Evolutionary conservation across 1,140 invertebrate genomes (phyloP).

Genomic region (Cecropterus lyciades): DNA sequence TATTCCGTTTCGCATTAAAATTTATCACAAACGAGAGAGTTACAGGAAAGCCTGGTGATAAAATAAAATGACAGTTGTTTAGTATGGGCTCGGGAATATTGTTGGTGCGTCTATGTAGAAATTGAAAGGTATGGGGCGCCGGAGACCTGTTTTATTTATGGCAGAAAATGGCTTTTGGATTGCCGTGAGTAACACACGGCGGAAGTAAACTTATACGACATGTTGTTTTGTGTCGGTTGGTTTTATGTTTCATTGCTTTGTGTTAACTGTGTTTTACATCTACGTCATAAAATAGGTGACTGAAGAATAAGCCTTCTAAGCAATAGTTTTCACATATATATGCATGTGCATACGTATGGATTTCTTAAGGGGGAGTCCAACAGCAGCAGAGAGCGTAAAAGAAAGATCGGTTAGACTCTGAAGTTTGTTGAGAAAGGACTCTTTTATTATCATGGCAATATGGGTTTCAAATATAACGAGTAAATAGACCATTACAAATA

Average conservation of each 20-base stretch:
- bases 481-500: no score
- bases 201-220: constrained; percentile 49
- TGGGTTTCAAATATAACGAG: no score
- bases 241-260: constrained; percentile 2
- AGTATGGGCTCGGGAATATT: constrained; percentile 76
- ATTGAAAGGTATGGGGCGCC: constrained; percentile 81
- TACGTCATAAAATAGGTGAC: no score
- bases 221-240: constrained; percentile 19
- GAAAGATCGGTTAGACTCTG: no score
- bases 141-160: constrained; percentile 80
- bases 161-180: constrained; percentile 77
- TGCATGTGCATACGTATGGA: no score
- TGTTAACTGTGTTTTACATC: no score
- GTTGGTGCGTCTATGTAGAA: constrained; percentile 68
- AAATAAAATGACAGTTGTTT: constrained; percentile 84
- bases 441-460: no score
- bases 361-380: no score
- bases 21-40: constrained; percentile 75
- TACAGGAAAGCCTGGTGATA: constrained; percentile 76
- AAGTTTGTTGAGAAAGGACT: no score
- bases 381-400: no score
- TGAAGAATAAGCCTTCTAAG: no score
- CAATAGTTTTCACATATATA: no score
- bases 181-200: constrained; percentile 58
- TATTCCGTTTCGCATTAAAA: constrained; percentile 78